Conservation (phyloP, 1,140 invertebrate genomes). For the Papilio helenus region DNA sequence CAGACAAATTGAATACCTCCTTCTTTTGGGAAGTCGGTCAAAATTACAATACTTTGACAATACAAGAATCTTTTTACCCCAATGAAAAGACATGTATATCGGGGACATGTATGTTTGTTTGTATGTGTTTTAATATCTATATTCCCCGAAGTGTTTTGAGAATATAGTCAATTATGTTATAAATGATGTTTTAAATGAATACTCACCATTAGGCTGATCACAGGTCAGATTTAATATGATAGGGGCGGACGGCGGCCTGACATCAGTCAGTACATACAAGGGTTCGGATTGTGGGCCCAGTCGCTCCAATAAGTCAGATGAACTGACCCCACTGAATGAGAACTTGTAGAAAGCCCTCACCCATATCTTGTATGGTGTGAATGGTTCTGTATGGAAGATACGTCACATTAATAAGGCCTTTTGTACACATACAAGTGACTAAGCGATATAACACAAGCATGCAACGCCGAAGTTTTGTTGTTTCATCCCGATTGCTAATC, state of each 20-base stretch:
- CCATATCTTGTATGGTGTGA: slow-evolving; percentile 93
- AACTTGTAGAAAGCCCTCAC: slow-evolving; percentile 87
- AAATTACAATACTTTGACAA: no score
- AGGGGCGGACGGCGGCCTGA: slow-evolving; percentile 91
- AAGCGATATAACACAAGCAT: no score
- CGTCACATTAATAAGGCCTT: not conserved
- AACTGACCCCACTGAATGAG: slow-evolving; percentile 60
- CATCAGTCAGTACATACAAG: slow-evolving; percentile 90
- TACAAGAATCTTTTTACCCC: not conserved
- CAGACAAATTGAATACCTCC: no score
- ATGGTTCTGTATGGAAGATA: slow-evolving; percentile 80
- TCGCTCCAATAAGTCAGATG: slow-evolving; percentile 62
- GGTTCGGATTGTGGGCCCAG: slow-evolving; percentile 85
- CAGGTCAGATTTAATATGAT: slow-evolving; percentile 92
- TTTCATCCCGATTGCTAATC: no score
- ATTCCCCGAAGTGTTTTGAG: no score
- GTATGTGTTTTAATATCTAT: no score
- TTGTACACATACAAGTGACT: no score
- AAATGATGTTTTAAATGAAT: not conserved
- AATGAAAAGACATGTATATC: no score
- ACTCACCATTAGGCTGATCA: slow-evolving; percentile 81
- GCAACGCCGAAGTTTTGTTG: no score
- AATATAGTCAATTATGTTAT: no score
- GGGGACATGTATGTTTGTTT: no score
- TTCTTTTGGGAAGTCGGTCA: no score